Percentiles rank a stretch among this genome's conserved stretches.
Conservation (phyloP, 2,113 vertebrate genomes). For the Bos javanicus region DNA sequence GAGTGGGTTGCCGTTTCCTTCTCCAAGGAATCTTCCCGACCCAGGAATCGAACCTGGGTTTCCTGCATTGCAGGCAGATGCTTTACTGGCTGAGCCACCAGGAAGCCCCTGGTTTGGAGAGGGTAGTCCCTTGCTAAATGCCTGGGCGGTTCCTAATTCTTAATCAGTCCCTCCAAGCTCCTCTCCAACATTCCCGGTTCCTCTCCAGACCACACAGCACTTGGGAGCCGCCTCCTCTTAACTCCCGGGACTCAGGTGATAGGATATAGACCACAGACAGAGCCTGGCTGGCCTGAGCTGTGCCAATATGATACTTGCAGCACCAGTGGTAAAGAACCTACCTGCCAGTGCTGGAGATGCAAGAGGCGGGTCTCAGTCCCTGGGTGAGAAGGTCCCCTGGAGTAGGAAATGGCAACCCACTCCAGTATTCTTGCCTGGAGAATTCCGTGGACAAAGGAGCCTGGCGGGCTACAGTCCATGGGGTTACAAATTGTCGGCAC, state of each 20-base stretch:
- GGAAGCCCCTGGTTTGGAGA: neutral
- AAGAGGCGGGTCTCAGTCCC: fast-evolving
- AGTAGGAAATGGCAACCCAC: neutral
- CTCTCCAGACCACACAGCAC: neutral
- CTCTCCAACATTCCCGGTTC: fast-evolving
- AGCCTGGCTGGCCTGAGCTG: neutral
- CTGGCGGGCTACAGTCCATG: neutral
- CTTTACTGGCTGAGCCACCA: neutral
- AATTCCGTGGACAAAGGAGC: neutral
- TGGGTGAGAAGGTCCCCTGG: neutral
- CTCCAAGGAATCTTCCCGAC: neutral
- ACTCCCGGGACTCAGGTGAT: too few species aligned
- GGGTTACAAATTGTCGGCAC: neutral
- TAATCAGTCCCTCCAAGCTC: too few species aligned
- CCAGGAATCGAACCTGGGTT: neutral
- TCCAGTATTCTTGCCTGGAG: neutral
- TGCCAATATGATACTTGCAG: fast-evolving
- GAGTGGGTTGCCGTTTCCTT: neutral
- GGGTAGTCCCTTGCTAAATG: neutral
- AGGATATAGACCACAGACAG: fast-evolving
- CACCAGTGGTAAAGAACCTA: neutral
- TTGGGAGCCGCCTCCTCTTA: neutral
- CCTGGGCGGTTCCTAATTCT: neutral
- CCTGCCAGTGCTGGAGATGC: neutral
- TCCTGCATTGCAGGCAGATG: neutral